A percentile compares a stretch with the other conserved stretches of the same genome.
These are phyloP conservation scores for Aplysina aerophoba DNA, from an alignment of 37 sponge, comb jelly and placozoan genomes.

Conservation along the genomic window DNA sequence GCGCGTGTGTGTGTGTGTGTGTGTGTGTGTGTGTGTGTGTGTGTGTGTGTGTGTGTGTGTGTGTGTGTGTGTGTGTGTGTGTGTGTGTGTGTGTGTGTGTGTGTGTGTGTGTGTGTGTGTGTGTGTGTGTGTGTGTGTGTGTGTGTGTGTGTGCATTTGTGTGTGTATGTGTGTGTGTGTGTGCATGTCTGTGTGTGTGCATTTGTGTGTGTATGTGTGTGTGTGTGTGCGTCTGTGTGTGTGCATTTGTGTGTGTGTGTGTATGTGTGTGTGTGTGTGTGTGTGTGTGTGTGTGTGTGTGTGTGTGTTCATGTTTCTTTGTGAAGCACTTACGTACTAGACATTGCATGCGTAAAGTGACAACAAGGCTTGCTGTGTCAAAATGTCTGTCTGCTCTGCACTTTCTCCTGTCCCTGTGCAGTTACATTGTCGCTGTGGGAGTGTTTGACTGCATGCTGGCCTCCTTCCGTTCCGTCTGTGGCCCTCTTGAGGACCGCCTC, in stretches of 20 bases:
- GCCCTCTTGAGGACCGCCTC: constrained; percentile 47
- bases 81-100: constrained; percentile 36
- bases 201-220: constrained; percentile 3
- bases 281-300: constrained; percentile 36
- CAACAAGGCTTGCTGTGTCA: background rate
- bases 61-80: constrained; percentile 18
- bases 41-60: constrained; percentile 9
- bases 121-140: background rate
- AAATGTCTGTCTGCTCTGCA: background rate
- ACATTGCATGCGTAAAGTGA: background rate
- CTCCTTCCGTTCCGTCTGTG: constrained; percentile 57
- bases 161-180: too few relatives aligned
- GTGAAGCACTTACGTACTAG: too few relatives aligned
- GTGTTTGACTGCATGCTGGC: constrained; percentile 49
- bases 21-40: constrained; percentile 25
- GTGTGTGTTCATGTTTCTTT: background rate
- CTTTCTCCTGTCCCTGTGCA: constrained; percentile 4
- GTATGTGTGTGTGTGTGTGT: constrained; percentile 17
- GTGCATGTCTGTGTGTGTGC: background rate
- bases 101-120: background rate
- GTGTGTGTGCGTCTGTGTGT: constrained; percentile 20
- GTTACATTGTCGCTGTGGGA: constrained; percentile 75
- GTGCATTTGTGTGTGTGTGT: constrained; percentile 4
- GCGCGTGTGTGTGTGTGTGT: constrained; percentile 2
- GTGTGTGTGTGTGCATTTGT: background rate